Evolutionary conservation across 2,113 vertebrate species (phyloP).

Genomic region (Lonchura striata): DNA sequence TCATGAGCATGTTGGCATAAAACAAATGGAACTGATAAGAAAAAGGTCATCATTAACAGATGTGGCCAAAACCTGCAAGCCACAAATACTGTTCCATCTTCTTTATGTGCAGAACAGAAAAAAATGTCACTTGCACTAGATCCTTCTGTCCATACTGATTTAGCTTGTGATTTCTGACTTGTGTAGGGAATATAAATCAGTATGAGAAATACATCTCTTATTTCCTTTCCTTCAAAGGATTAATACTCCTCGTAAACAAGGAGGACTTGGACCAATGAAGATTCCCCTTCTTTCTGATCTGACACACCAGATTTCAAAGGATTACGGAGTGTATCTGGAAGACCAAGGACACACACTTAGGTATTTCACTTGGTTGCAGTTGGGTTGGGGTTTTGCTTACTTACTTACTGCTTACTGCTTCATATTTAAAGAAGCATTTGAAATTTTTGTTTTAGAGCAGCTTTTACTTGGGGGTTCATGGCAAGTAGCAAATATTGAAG

Average conservation of each 20-base stretch:
- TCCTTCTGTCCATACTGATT: neutral
- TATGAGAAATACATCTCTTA: neutral
- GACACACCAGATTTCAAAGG: conserved; percentile 94
- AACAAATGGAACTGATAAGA: neutral
- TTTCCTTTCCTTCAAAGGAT: conserved; percentile 80
- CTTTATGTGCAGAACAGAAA: neutral
- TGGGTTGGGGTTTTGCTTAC: too few species aligned
- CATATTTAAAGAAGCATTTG: neutral
- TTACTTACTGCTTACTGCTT: too few species aligned
- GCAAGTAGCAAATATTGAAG: neutral
- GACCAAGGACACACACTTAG: conserved; percentile 94
- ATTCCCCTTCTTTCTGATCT: conserved; percentile 94
- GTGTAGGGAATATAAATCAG: neutral
- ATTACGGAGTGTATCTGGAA: conserved; percentile 95
- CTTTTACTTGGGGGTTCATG: neutral
- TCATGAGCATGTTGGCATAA: neutral
- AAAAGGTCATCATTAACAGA: neutral
- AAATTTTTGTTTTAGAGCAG: neutral
- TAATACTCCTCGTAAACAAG: conserved; percentile 92
- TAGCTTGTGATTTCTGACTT: neutral
- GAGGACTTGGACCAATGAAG: conserved; percentile 90
- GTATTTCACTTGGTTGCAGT: conserved; percentile 62
- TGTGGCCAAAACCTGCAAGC: neutral
- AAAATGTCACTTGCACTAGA: neutral
- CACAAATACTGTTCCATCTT: neutral